A percentile compares a stretch with the other conserved stretches of the same genome.
phyloP scores from a whole-genome alignment of 2,888 invertebrate species.

The Netelia virgata region DNA sequence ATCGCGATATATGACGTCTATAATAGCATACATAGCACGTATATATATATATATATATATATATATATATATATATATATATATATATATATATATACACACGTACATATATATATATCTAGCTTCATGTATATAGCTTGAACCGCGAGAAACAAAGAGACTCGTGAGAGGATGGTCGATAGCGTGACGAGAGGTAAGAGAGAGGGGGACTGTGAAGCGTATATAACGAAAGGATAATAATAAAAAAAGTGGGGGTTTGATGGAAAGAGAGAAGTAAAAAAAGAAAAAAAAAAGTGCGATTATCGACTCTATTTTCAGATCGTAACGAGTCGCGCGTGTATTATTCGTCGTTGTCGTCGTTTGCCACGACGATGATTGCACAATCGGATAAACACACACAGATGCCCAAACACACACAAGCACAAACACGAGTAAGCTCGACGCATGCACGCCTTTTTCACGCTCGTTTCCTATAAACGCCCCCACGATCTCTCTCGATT shows the following conservation, averaged over 20 bases:
- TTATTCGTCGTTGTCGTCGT: constrained; percentile 31
- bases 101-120: background rate
- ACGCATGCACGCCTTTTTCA: constrained; percentile 1
- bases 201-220: background rate
- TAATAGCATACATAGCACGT: constrained; percentile 11
- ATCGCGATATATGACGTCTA: constrained; percentile 16
- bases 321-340: constrained; percentile 64
- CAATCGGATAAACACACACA: constrained; percentile 65
- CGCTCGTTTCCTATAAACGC: constrained; percentile 21
- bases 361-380: constrained; percentile 62
- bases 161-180: constrained; percentile 22
- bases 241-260: constrained; percentile 11
- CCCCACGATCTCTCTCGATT: constrained; percentile 56
- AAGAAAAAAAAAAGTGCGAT: constrained; percentile 44
- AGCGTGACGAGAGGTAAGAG: constrained; percentile 19
- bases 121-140: too few species aligned
- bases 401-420: background rate
- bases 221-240: constrained; percentile 26
- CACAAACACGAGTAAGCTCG: constrained; percentile 9
- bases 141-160: constrained; percentile 1
- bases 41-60: background rate
- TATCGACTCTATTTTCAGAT: constrained; percentile 68
- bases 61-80: background rate
- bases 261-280: constrained; percentile 32
- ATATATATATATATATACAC: background rate